A percentile compares a stretch with the other conserved stretches of the same genome.
Evolutionary conservation across 2,888 invertebrate species (phyloP).

Genomic region (Andrena fulva): DNA sequence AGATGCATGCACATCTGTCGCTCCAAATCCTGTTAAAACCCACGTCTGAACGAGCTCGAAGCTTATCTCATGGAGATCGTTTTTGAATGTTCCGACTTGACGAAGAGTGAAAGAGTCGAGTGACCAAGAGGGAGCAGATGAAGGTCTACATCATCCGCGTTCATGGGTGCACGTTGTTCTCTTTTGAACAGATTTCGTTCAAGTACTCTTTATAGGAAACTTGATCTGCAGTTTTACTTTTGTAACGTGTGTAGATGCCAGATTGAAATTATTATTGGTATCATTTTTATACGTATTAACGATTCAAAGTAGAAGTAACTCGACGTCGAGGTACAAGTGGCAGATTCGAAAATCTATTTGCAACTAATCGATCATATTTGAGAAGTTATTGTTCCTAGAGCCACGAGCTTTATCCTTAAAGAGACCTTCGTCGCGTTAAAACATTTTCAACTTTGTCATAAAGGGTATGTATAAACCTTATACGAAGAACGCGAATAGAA

Average conservation of each 20-base stretch:
- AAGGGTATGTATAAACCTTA: slow-evolving; percentile 25
- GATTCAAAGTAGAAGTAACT: not conserved
- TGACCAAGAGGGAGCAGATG: slow-evolving; percentile 18
- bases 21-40: slow-evolving; percentile 41
- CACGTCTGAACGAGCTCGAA: slow-evolving; percentile 40
- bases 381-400: slow-evolving; percentile 33
- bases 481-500: slow-evolving; percentile 34
- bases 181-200: not conserved
- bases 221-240: slow-evolving; percentile 12
- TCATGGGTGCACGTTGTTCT: slow-evolving; percentile 26
- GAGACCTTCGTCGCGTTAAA: slow-evolving; percentile 53
- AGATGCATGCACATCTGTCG: slow-evolving; percentile 52
- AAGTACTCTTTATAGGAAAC: slow-evolving; percentile 14
- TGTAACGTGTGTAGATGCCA: not conserved
- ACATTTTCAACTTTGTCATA: slow-evolving; percentile 40
- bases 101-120: slow-evolving; percentile 2
- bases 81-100: slow-evolving; percentile 45
- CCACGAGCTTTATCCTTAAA: slow-evolving; percentile 18
- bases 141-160: slow-evolving; percentile 46
- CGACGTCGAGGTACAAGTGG: not conserved
- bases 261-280: slow-evolving; percentile 7
- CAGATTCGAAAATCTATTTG: not conserved
- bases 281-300: slow-evolving; percentile 4
- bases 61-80: slow-evolving; percentile 48
- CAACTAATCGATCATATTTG: not conserved